Evolutionary conservation across 2,797 vertebrate species (phyloP).

Genomic region (Neomorphus geoffroyi): DNA sequence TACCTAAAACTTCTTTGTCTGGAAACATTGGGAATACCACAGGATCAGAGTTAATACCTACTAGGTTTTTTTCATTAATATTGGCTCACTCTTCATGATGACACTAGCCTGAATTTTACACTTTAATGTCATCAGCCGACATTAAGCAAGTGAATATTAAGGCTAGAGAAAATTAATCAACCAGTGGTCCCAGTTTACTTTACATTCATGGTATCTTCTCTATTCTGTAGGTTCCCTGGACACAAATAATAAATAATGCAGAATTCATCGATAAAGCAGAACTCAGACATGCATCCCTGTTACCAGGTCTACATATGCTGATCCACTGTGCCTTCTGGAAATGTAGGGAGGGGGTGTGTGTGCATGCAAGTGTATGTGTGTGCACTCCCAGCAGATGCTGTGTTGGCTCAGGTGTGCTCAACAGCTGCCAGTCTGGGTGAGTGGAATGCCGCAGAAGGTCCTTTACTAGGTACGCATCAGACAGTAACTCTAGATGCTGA

Average conservation of each 20-base stretch:
- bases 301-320: not conserved
- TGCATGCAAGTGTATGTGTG: accelerated
- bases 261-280: not conserved
- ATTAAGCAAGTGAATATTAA: not conserved
- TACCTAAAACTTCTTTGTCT: not conserved
- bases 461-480: not conserved
- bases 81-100: not conserved
- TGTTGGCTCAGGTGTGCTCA: accelerated
- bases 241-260: not conserved
- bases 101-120: not conserved
- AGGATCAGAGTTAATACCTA: not conserved
- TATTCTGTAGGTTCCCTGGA: not conserved
- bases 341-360: accelerated
- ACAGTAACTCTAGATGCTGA: not conserved
- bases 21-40: not conserved
- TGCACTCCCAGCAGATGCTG: not conserved
- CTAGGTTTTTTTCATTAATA: not conserved
- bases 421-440: accelerated
- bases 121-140: not conserved
- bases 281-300: accelerated
- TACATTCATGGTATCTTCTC: not conserved
- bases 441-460: not conserved
- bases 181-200: not conserved
- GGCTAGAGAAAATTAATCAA: not conserved
- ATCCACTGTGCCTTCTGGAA: not conserved